phyloP scores from a whole-genome alignment of 1,140 invertebrate genomes.

The Melitaea cinxia region DNA sequence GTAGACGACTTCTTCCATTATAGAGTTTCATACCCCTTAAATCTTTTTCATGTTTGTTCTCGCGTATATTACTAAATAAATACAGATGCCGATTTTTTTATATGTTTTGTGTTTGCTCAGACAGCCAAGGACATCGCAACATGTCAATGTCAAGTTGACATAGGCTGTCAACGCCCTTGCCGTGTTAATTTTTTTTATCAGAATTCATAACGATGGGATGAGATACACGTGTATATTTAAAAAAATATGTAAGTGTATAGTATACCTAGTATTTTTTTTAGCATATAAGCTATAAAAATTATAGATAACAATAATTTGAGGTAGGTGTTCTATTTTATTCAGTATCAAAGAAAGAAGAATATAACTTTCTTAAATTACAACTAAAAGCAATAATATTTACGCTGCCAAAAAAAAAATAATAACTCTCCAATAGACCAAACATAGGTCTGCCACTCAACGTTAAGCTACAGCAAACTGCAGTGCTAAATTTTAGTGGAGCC shows the following conservation, averaged over 20 bases:
- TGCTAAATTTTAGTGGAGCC: too few species aligned
- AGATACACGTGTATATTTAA: conserved; percentile 13
- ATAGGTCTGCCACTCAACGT: too few species aligned
- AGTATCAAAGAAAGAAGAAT: too few species aligned
- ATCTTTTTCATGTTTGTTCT: conserved; percentile 30
- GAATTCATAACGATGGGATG: neutral
- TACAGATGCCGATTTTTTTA: conserved; percentile 34
- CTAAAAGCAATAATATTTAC: too few species aligned
- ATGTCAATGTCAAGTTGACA: conserved; percentile 42
- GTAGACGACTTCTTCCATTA: neutral
- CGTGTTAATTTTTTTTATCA: conserved; percentile 30
- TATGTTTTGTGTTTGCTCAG: conserved; percentile 32
- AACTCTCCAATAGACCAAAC: too few species aligned
- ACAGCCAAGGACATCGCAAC: conserved; percentile 32
- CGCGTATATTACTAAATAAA: conserved; percentile 37
- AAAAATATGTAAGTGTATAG: too few species aligned
- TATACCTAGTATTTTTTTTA: neutral
- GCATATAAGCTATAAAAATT: too few species aligned
- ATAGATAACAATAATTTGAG: too few species aligned
- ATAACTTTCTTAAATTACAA: too few species aligned
- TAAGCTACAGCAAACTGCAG: too few species aligned
- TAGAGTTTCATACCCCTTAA: neutral
- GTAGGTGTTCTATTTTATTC: too few species aligned
- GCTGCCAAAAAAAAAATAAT: too few species aligned
- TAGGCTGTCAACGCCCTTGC: conserved; percentile 31